Base-by-base conservation (phyloP, 2,888 invertebrate species). In the Epinotia nisella region DNA sequence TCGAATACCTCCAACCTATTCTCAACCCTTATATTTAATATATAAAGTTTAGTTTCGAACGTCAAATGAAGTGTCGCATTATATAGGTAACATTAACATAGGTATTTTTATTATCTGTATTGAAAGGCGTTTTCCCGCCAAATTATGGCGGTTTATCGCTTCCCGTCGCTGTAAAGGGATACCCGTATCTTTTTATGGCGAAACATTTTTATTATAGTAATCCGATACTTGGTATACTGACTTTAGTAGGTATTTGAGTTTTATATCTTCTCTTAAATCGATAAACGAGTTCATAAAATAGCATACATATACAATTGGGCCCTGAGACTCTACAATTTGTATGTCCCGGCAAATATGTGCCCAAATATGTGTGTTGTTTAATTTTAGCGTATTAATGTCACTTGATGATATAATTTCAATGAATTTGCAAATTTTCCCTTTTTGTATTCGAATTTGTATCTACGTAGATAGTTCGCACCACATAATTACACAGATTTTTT, bases 81-180 rank as follows among this genome's bases (percentile, higher is more conserved):
- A 45, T 41, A 39, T 45, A 9, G 35, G 35, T 35, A 35, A 21
- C 61, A 72, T 72, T 72, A 67, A 21, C 72, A 39, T 62, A 39
- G 56, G 61, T 68, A 62, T 68, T 72, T 72, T 72, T 72, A 72
- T 72, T 72, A 68, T 62, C 49, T 62, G 67, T 72, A 72, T 72
- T 62, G 67, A 68, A 66, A 67, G 56, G 61, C 61, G 61, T 72
- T 68, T 68, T 68, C 39, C 67, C 72, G 67, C 55, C 49, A 68
- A 72, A 72, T 72, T 56, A 67, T 62, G 56, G 67, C 61, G 55
- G 51, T 72, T 72, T 72, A 72, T 72, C 15, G 61, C 59, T 66
- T 60, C 9, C 55, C 60, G 53, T 13, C 29, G 61, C 67, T 72
- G 56, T 72, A 72, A 72, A 72, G 67, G 67, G 67, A 56, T 62